Evolutionary conservation across 2,113 vertebrate genomes (phyloP), one percentile per base, ranked within the genome.

Genomic region (Chlorodrepanis virens): DNA sequence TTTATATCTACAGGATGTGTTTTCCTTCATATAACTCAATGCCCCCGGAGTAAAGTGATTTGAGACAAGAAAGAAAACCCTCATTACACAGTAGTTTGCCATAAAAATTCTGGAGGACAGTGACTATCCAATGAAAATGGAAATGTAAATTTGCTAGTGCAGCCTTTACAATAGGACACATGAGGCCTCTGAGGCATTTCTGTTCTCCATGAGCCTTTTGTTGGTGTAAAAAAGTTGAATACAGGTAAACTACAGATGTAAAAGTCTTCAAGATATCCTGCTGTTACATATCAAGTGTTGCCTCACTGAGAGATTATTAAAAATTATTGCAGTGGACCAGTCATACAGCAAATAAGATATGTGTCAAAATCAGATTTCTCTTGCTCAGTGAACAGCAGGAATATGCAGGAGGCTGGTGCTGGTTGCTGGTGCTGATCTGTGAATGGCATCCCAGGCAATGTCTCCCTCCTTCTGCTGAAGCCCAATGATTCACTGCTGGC

Each of bases 401-500:
- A 56, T 74, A 39, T 35, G 6, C 0, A 1, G 68, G 87, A 92
- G 60, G 27, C 27, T 5, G 5, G 28, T 31, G 12, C 21, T 50
- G 24, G 50, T n/a, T 56, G 59, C 42, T 49, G 40, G 60, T 67
- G 61, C 25, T 0, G 1, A 12, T 45, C 53, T 77, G 27, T 33
- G 72, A 52, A 23, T 18, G 15, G 53, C 27, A 67, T 27, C 63
- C 21, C 22, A 44, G 37, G 49, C 22, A 63, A 11, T 6, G 6
- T 18, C 61, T 65, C 37, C 5, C 15, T 81, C 10, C 65, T 89
- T 49, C 33, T 72, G 9, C 18, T 33, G 35, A 18, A 72, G 24
- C 16, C 29, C 23, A 5, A 12, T 27, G 6, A 5, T 20, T 83
- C 2, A 0, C 15, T 64, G 22, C 11, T 5, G 4, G 15, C 28